Base-by-base conservation (phyloP, 2,113 vertebrate genomes). In the Entomyzon cyanotis region DNA sequence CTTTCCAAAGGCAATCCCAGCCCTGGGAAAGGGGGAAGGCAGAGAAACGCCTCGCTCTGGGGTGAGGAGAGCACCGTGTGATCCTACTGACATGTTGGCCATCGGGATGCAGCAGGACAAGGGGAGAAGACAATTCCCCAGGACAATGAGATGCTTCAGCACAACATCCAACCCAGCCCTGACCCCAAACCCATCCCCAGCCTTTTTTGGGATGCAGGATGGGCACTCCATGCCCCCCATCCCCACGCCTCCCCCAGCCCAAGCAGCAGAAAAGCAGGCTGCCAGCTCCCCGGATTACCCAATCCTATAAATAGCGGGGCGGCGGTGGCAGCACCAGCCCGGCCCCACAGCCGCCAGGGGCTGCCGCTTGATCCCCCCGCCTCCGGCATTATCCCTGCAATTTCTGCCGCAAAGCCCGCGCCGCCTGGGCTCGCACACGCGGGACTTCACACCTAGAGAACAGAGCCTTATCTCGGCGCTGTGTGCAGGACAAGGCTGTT, bases 401-500 rank as follows among this genome's bases (percentile, higher is more conserved):
- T 89, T 90, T 50, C 67, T 60, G 84, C 76, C 11, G 24, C 95
- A 19, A 24, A 91, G 44, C 77, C 93, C 53, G 11, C 4, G 35
- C 87, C 18, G 73, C 56, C 93, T 53, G 89, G 74, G 74, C 75
- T 37, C 6, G 88, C 84, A 58, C 80, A 39, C 65, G 73, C 31
- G 70, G 74, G 86, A 58, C 81, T 71, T 76, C 90, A 70, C 92
- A 90, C 95, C 95, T 88, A 56, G 75, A 84, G 94, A 93, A 89
- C 86, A 92, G 76, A 93, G 95, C 93, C 95, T 97, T 96, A 96
- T 96, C 96, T 94, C 65, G 2, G 88, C 41, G 41, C 94, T 59
- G 90, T 71, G 97, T 88, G 95, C 95, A 87, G 94, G 97, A 91
- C 81, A 87, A 96, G 91, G 87, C 70, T 94, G 89, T 58, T 94